Conservation (phyloP, 2,113 vertebrate species). For the Thymallus thymallus region DNA sequence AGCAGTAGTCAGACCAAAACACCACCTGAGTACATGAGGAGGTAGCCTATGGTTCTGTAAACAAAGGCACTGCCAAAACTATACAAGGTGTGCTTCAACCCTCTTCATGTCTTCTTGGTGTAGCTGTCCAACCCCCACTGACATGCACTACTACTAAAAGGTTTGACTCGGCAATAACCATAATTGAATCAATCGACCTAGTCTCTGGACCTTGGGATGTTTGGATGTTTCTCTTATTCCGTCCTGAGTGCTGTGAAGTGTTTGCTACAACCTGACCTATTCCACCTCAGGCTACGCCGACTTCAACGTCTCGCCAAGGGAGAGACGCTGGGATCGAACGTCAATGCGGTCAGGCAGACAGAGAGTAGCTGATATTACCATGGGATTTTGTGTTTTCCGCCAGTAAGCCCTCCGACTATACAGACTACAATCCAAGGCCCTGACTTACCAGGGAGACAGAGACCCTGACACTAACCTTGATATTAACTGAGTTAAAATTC, state of each 20-base stretch:
- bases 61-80: neutral
- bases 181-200: slow-evolving; percentile 44
- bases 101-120: neutral
- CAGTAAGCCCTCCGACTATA: neutral
- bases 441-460: neutral
- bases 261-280: neutral
- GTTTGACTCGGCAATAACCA: slow-evolving; percentile 39
- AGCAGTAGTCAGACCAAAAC: too few relatives aligned
- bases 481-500: too few relatives aligned
- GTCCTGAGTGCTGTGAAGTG: neutral
- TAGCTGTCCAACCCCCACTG: slow-evolving; percentile 17
- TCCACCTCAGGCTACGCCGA: neutral
- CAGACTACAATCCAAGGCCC: neutral
- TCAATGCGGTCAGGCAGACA: neutral
- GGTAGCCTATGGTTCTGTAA: neutral
- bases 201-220: slow-evolving; percentile 14
- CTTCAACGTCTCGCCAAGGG: neutral
- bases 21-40: neutral
- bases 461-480: too few relatives aligned
- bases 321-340: neutral
- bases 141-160: slow-evolving; percentile 19
- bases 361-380: slow-evolving; percentile 1
- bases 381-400: neutral
- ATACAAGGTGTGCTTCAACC: neutral
- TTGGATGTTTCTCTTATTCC: neutral